Evolutionary conservation across 2,797 vertebrate genomes (phyloP), one percentile per base, ranked within the genome.

Genomic region (Euthynnus affinis): DNA sequence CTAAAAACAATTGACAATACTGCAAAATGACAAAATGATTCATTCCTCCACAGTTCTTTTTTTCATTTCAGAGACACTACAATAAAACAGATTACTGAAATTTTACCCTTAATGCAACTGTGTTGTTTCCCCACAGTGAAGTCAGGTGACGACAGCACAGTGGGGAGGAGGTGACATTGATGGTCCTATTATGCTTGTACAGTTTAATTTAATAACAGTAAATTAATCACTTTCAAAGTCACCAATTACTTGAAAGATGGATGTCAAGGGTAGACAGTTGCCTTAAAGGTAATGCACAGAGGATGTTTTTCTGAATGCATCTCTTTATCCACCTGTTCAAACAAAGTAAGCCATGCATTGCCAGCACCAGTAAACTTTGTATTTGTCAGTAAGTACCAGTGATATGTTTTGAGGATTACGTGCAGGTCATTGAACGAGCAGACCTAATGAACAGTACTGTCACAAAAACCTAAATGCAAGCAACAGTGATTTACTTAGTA

Each of bases 1-100:
- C 98, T 99, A 95, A 98, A 98, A 99, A 97, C 97, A 98, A 99
- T 99, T 97, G 96, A 99, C 96, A 99, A 99, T 97, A 99, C 98
- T 99, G 96, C 92, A 98, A 95, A 99, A 96, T 99, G 97, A 99
- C 97, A 97, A 97, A 96, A 92, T 95, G 96, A 92, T 94, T 89
- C 66, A 91, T 76, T 89, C 91, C 87, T 86, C 64, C 78, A 74
- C 44, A 71, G 51, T 22, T 84, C 9, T 48, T 74, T 69, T 72
- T 78, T 48, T 73, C 34, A 81, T 51, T 72, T 87, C 22, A 78
- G 51, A 85, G 76, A 79, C 63, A 68, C 61, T 60, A 81, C 70
- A 84, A 70, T 18, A 68, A 76, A 63, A 82, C 48, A 77, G 64
- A 88, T 55, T 57, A 84, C 81, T 82, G 59, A 74, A 82, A 74